Evolutionary conservation across 2,797 vertebrate genomes (phyloP).

Genomic region (Falco biarmicus): DNA sequence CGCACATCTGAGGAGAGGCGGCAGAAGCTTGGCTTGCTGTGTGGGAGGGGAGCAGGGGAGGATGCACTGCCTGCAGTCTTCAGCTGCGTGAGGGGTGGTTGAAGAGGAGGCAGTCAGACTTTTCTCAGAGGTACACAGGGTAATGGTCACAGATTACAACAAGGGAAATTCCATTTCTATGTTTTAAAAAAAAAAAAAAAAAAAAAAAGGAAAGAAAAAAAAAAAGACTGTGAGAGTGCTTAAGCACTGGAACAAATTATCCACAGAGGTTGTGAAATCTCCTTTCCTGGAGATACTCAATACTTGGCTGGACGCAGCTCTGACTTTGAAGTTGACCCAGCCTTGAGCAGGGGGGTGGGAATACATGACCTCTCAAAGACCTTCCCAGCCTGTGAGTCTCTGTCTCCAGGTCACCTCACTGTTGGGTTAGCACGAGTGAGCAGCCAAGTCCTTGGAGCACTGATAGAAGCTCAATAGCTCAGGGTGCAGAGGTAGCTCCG

Average conservation of each 20-base stretch:
- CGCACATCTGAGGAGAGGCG: not conserved
- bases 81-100: not conserved
- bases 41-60: not conserved
- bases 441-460: not conserved
- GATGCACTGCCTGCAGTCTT: not conserved
- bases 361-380: not conserved
- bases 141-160: not conserved
- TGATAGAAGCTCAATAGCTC: not conserved
- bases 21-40: not conserved
- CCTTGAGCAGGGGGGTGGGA: not conserved
- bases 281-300: slow-evolving; percentile 2
- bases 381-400: not conserved
- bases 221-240: not conserved
- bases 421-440: not conserved
- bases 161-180: slow-evolving; percentile 17
- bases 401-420: not conserved
- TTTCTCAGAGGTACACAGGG: not conserved
- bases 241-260: slow-evolving; percentile 35
- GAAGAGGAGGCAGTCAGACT: not conserved
- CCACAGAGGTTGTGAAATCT: slow-evolving; percentile 41
- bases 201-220: not conserved
- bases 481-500: not conserved
- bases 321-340: slow-evolving; percentile 42
- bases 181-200: not conserved
- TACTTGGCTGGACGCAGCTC: slow-evolving; percentile 1